Evolutionary conservation across 2,797 vertebrate genomes (phyloP), one percentile per base, ranked within the genome.

Genomic region (Acanthurus lineatus): DNA sequence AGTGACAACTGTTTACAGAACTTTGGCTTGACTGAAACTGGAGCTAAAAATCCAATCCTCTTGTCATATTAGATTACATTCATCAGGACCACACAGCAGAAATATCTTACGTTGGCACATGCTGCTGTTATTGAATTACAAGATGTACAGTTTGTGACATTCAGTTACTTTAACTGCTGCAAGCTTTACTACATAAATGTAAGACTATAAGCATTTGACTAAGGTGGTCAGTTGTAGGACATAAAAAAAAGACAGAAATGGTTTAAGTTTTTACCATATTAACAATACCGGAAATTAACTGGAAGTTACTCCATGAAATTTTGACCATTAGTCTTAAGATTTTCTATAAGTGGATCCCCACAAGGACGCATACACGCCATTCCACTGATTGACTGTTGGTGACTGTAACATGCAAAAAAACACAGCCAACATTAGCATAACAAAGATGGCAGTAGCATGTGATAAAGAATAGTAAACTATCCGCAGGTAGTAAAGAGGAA

Each of bases 1-100:
- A 61, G 69, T 1, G 9, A 85, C 28, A 64, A 63, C 38, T 74
- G 76, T 85, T 90, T 72, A 82, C 52, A 35, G 48, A 73, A 48
- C 65, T 56, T 28, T 32, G 51, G 32, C 53, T 40, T 35, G 60
- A 61, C 68, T 71, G 70, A 57, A 76, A 71, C 10, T 3, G 25
- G 32, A 85, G 52, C 58, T 57, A 32, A n/a, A 40, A 51, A 40
- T 28, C 35, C 45, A 70, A 11, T 52, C 63, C 58, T 59, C 49
- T 60, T 61, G 20, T 62, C 60, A 82, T 52, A 52, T 70, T 66
- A 58, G 52, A 38, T 60, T 52, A 40, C 48, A 35, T 69, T 80
- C 47, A 49, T 44, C 35, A 19, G 51, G 63, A 73, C 72, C 78
- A 76, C 79, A 84, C 77, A 69, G 63, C 19, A 51, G 15, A 42